Evolutionary conservation across 1,140 invertebrate species (phyloP), one percentile per base, ranked within the genome.

Genomic region (Venturia canescens): DNA sequence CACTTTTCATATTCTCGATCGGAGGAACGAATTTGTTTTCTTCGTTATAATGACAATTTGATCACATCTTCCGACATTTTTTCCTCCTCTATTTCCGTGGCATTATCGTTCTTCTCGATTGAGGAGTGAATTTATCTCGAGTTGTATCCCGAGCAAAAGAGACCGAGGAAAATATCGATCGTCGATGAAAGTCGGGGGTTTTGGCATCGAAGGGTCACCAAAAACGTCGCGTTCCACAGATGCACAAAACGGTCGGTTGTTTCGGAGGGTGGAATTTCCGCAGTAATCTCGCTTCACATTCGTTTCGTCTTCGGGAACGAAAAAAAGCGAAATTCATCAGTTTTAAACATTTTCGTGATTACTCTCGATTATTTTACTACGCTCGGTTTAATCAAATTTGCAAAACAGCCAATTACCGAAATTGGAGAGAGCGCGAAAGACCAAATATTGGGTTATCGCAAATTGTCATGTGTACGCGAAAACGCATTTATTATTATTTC

Each of bases 201-300:
- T 63, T 83, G 86, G 87, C 84, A 84, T 82, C 86, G 82, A 87
- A 87, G 83, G 87, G 87, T 87, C 86, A 84, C 11, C n/a, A 60
- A 57, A 13, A 18, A 53, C 3, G n/a, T 23, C 9, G 53, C 2
- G 38, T 34, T 34, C 3, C 31, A 44, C 7, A 44, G 1, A 44
- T 11, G 13, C 38, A 44, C 13, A n/a, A n/a, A n/a, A n/a, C n/a
- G n/a, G n/a, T n/a, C n/a, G n/a, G n/a, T n/a, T n/a, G n/a, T n/a
- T n/a, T n/a, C n/a, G 13, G 13, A 44, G 38, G 38, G 38, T 44
- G 38, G 7, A 44, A 9, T 44, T 5, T 44, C 13, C 38, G 13
- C 13, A 44, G 11, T 11, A 44, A 44, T 44, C 7, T 44, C 2
- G 0, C 3, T 9, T 13, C 38, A 44, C 13, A n/a, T 44, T 44